phyloP scores from a whole-genome alignment of 2,113 vertebrate species.

The Sander vitreus region DNA sequence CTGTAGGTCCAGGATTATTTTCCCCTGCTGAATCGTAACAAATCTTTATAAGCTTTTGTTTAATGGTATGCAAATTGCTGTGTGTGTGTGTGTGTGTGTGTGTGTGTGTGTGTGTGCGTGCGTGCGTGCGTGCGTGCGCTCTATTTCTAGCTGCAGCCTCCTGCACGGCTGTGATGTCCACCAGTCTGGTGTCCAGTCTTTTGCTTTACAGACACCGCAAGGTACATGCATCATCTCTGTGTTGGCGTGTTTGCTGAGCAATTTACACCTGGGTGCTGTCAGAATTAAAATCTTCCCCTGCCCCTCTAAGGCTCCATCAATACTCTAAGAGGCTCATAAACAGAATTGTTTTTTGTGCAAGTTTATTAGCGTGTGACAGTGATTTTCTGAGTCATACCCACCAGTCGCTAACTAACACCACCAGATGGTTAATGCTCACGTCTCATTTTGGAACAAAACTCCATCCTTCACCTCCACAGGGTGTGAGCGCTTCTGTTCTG shows the following conservation, averaged over 20 bases:
- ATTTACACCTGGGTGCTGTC: constrained; percentile 6
- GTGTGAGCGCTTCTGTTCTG: constrained; percentile 83
- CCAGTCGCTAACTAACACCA: constrained; percentile 47
- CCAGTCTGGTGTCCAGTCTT: constrained; percentile 86
- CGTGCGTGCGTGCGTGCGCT: neutral
- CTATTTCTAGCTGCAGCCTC: constrained; percentile 81
- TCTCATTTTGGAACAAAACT: constrained; percentile 47
- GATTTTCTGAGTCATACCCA: constrained; percentile 67
- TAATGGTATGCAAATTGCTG: constrained; percentile 33
- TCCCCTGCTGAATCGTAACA: constrained; percentile 29
- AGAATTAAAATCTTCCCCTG: constrained; percentile 27
- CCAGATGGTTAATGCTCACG: constrained; percentile 51
- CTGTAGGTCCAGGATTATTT: constrained; percentile 65
- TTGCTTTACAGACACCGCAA: constrained; percentile 87
- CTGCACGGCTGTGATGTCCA: constrained; percentile 88
- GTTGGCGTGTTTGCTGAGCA: neutral
- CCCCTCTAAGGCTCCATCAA: constrained; percentile 48
- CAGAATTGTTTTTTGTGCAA: constrained; percentile 55
- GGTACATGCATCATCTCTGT: constrained; percentile 73
- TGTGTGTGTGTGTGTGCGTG: constrained; percentile 6
- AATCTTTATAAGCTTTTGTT: constrained; percentile 13
- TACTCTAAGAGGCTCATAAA: constrained; percentile 58
- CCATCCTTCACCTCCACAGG: constrained; percentile 76
- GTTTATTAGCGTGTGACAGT: constrained; percentile 51
- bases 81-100: neutral